phyloP scores from a whole-genome alignment of 2,797 vertebrate genomes.

The Falco novaeseelandiae region DNA sequence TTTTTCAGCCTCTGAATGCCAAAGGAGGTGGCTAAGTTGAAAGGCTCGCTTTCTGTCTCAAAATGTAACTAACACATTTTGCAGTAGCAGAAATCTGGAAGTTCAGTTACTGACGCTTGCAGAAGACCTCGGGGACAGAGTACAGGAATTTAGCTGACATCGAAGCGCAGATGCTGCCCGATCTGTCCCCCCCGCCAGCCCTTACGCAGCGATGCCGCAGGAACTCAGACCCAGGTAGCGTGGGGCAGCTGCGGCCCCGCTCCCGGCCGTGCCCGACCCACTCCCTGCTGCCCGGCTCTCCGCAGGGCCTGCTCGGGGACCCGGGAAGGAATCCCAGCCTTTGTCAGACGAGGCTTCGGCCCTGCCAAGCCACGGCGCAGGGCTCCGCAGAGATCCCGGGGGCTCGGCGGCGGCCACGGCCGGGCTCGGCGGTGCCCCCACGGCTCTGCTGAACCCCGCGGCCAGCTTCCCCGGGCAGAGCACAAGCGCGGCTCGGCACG shows the following conservation, averaged over 20 bases:
- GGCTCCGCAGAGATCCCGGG: rapidly evolving
- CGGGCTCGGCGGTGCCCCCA: rapidly evolving
- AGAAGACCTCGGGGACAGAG: background rate
- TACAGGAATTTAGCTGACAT: background rate
- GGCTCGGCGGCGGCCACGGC: rapidly evolving
- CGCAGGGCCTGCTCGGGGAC: background rate
- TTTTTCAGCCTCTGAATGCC: background rate
- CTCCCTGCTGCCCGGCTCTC: background rate
- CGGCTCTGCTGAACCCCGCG: background rate
- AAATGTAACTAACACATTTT: background rate
- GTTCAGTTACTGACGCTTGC: background rate
- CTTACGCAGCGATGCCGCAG: background rate
- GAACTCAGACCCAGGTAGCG: background rate
- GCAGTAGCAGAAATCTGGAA: background rate
- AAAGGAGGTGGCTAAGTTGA: background rate
- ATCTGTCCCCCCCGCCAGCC: background rate
- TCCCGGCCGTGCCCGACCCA: background rate
- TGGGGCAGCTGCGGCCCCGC: background rate
- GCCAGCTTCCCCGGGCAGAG: too few species aligned
- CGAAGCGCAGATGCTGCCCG: background rate
- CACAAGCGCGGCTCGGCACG: rapidly evolving
- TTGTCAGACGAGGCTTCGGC: background rate
- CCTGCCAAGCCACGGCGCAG: background rate
- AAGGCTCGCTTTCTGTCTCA: background rate
- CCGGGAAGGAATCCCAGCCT: background rate